Conservation (phyloP, 2,797 vertebrate genomes). For the Poecile montanus region DNA sequence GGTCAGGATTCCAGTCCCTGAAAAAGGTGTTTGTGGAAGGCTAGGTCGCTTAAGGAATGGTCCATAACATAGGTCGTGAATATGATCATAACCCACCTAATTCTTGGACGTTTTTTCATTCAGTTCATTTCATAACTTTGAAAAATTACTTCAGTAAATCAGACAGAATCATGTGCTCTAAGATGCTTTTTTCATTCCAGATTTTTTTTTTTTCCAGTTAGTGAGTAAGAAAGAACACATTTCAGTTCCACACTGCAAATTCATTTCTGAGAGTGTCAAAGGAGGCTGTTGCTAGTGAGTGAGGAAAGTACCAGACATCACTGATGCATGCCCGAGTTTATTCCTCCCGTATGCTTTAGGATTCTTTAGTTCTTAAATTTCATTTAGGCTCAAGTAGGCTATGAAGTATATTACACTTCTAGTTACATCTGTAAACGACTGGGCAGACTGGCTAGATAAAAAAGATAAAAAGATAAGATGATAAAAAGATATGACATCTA, state of each 20-base stretch:
- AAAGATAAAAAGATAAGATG: background rate
- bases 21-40: background rate
- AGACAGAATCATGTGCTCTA: background rate
- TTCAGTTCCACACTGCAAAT: background rate
- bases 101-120: background rate
- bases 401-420: background rate
- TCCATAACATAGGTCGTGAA: accelerated
- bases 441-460: background rate
- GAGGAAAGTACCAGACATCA: background rate
- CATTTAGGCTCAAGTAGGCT: background rate
- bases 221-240: accelerated
- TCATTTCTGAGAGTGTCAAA: background rate
- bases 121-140: no score
- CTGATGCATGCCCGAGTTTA: accelerated
- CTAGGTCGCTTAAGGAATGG: background rate
- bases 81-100: background rate
- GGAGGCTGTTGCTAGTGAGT: background rate
- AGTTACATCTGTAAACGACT: background rate
- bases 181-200: background rate
- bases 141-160: background rate
- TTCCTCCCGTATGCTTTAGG: accelerated
- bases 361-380: background rate
- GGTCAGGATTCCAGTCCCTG: no score
- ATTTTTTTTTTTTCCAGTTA: background rate
- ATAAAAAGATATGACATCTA: no score